Conservation (phyloP, 2,113 vertebrate species). For the Malurus cyaneus region DNA sequence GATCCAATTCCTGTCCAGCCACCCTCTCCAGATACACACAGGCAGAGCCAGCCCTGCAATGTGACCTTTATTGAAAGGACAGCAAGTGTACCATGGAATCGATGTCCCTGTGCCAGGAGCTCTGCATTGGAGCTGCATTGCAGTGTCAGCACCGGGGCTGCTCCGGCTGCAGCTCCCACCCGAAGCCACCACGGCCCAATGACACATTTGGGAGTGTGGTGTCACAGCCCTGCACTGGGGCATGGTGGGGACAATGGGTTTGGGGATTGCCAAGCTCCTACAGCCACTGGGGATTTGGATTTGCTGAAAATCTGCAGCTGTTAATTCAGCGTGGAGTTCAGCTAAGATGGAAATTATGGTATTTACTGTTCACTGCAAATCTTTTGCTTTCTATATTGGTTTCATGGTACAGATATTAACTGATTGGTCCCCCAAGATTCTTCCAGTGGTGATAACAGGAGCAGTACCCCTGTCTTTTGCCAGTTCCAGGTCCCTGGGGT, state of each 20-base stretch:
- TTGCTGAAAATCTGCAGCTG: neutral
- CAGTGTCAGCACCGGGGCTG: slow-evolving; percentile 41
- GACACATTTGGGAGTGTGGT: fast-evolving
- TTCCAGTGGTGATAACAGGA: neutral
- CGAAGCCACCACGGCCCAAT: neutral
- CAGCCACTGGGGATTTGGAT: neutral
- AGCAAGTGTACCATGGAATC: neutral
- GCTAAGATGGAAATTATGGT: neutral
- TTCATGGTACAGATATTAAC: neutral
- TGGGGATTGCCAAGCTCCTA: neutral
- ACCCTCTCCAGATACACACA: neutral
- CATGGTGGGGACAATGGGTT: neutral
- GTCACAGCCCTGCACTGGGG: neutral
- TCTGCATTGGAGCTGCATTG: slow-evolving; percentile 69
- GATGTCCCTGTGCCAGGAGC: slow-evolving; percentile 28
- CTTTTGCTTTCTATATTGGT: neutral
- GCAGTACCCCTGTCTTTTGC: neutral
- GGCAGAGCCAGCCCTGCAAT: slow-evolving; percentile 20
- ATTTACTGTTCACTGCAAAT: neutral
- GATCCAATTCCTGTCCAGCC: neutral
- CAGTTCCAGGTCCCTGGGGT: neutral
- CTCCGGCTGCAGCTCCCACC: neutral
- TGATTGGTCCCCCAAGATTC: neutral
- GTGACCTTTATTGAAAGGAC: slow-evolving; percentile 60
- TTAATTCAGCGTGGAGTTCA: neutral